Conservation (phyloP, 2,797 vertebrate species). For the Danio kyathit region DNA sequence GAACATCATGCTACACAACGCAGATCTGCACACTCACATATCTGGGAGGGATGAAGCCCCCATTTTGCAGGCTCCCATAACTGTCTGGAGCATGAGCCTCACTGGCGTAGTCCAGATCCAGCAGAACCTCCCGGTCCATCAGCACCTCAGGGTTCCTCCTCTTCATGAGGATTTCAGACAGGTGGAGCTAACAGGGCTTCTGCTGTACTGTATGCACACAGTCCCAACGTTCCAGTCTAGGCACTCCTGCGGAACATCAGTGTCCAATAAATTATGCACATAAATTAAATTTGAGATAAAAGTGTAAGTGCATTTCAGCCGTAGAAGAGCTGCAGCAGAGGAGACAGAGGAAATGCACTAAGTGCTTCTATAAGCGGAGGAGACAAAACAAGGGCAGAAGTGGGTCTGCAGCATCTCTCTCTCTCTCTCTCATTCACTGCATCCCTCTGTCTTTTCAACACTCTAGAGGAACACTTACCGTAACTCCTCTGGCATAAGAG, state of each 20-base stretch:
- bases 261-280: slow-evolving; percentile 41
- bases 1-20: background rate
- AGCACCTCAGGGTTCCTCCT: slow-evolving; percentile 70
- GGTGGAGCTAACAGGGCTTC: slow-evolving; percentile 10
- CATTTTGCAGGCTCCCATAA: slow-evolving; percentile 79
- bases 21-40: slow-evolving; percentile 72
- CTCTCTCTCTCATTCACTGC: slow-evolving; percentile 68
- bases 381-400: slow-evolving; percentile 42
- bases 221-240: slow-evolving; percentile 34
- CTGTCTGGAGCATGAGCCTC: slow-evolving; percentile 71
- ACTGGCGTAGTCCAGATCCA: slow-evolving; percentile 72
- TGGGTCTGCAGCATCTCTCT: slow-evolving; percentile 66
- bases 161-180: slow-evolving; percentile 68
- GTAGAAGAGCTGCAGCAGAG: slow-evolving; percentile 17
- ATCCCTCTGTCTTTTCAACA: slow-evolving; percentile 65
- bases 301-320: slow-evolving; percentile 25
- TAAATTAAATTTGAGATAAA: slow-evolving; percentile 50
- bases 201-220: background rate
- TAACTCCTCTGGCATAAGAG: slow-evolving; percentile 66
- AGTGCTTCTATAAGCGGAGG: slow-evolving; percentile 54
- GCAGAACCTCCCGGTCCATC: slow-evolving; percentile 78
- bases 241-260: slow-evolving; percentile 25
- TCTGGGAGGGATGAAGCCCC: slow-evolving; percentile 73
- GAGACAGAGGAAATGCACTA: slow-evolving; percentile 51
- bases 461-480: slow-evolving; percentile 67